phyloP scores from a whole-genome alignment of 2,888 invertebrate species.

The Trisateles emortualis region DNA sequence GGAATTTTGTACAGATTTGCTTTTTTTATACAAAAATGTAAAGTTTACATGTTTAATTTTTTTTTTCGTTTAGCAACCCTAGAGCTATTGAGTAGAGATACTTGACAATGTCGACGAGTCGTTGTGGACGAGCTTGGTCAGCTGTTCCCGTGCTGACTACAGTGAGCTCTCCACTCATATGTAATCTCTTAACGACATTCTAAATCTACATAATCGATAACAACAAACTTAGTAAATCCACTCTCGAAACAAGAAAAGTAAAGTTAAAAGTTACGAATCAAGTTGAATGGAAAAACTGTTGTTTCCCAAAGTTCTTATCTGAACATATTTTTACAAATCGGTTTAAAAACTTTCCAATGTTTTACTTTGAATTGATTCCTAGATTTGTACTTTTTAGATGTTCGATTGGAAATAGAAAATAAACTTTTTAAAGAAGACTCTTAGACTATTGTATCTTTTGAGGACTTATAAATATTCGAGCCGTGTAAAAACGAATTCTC shows the following conservation, averaged over 20 bases:
- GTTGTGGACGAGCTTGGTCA: slow-evolving; percentile 46
- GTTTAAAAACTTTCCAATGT: slow-evolving; percentile 1
- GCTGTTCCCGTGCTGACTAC: slow-evolving; percentile 46
- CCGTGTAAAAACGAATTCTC: too few relatives aligned
- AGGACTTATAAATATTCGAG: too few relatives aligned
- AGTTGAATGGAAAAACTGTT: slow-evolving; percentile 10
- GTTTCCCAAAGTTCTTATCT: not conserved
- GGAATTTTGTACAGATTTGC: too few relatives aligned
- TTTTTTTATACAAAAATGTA: too few relatives aligned
- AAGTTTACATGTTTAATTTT: not conserved
- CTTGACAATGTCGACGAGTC: slow-evolving; percentile 41
- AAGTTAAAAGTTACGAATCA: slow-evolving; percentile 5
- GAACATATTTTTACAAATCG: not conserved
- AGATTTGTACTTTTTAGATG: not conserved
- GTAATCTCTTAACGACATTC: slow-evolving; percentile 53
- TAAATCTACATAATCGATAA: slow-evolving; percentile 29
- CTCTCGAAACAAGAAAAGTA: slow-evolving; percentile 5
- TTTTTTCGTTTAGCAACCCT: slow-evolving; percentile 30
- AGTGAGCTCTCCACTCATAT: slow-evolving; percentile 50
- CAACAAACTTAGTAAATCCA: slow-evolving; percentile 1
- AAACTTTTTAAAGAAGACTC: too few relatives aligned
- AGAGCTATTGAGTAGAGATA: slow-evolving; percentile 17
- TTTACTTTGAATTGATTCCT: not conserved
- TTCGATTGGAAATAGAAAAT: too few relatives aligned
- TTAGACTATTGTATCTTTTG: too few relatives aligned